Base-by-base conservation (phyloP, 2,797 vertebrate species). In the Sebastes minor region DNA sequence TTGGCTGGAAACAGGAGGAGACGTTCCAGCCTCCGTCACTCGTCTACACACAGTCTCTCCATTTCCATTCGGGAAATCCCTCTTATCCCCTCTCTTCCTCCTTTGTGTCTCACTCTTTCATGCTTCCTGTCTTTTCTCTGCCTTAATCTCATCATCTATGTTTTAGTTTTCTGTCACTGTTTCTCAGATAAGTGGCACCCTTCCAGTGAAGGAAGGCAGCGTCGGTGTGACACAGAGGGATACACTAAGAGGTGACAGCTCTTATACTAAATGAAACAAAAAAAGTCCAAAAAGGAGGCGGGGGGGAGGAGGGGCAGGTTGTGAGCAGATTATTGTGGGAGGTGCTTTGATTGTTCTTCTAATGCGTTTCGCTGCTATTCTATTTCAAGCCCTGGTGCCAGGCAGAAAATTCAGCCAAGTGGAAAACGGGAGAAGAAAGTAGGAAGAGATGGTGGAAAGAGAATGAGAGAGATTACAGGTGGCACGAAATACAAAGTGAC, bases 31-130 rank as follows among this genome's bases (percentile, higher is more conserved):
- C 38, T 82, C 63, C 6, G 12, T 71, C 32, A 53, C 61, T 18
- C 3, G 16, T 72, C 78, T 46, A 14, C 60, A 25, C 16, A 62
- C 61, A 42, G 38, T 63, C 73, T 76, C 82, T 53, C 11, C 28
- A 18, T 81, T 91, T 89, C 73, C 71, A 84, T 80, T 85, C 61
- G 68, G 82, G 79, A 87, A 86, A 91, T 85, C 76, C 69, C 70
- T 84, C 28, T 71, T 33, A 78, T 80, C 67, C 69, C 49, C 52
- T 52, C 33, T 79, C 60, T 65, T 74, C 61, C 68, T 71, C 49
- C 35, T 25, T 25, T 68, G 46, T 75, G 22, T 76, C 64, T 69
- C 28, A 16, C 55, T 74, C 71, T 25, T 69, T 55, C 18, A 53
- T 23, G 57, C 57, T 13, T 78, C 65, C 73, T 76, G 13, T 62